phyloP scores from a whole-genome alignment of 1,140 invertebrate species.

The Orussus abietinus region DNA sequence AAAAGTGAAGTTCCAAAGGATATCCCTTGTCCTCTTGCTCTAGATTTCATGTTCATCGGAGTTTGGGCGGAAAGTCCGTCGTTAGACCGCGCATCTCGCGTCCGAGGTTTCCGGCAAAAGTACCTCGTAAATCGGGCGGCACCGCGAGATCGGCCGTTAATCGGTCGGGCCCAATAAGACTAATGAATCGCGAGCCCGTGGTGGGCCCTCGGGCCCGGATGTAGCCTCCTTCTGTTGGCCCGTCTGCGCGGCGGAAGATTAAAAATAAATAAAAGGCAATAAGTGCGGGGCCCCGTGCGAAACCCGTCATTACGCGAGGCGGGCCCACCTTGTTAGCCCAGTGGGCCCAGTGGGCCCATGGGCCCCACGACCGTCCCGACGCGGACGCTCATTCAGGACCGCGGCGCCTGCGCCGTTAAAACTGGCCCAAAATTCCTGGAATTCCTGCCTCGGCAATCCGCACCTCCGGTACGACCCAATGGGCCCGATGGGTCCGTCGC shows the following conservation, averaged over 20 bases:
- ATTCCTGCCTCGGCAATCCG: no score
- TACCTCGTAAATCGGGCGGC: constrained; percentile 21
- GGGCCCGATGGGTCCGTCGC: no score
- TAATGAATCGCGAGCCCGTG: constrained; percentile 39
- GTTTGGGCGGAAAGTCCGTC: no score
- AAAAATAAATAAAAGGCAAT: constrained; percentile 55
- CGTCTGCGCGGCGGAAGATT: constrained; percentile 33
- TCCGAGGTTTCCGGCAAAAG: constrained; percentile 17
- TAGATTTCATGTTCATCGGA: no score
- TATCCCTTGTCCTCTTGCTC: no score
- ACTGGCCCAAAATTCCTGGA: constrained; percentile 52
- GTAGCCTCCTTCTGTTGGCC: constrained; percentile 36
- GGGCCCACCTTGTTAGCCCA: constrained; percentile 52
- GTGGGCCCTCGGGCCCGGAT: constrained; percentile 44
- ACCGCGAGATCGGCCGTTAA: constrained; percentile 20
- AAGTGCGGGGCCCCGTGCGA: constrained; percentile 52
- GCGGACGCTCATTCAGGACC: constrained; percentile 41
- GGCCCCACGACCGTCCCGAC: constrained; percentile 30
- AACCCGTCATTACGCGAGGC: constrained; percentile 53
- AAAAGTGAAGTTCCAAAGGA: no score
- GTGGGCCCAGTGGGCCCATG: constrained; percentile 27
- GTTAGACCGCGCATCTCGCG: no score
- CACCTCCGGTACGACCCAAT: no score
- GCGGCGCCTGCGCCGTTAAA: constrained; percentile 52
- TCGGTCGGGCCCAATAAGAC: constrained; percentile 20